phyloP scores from a whole-genome alignment of 2,797 vertebrate genomes.

The Hybognathus amarus region DNA sequence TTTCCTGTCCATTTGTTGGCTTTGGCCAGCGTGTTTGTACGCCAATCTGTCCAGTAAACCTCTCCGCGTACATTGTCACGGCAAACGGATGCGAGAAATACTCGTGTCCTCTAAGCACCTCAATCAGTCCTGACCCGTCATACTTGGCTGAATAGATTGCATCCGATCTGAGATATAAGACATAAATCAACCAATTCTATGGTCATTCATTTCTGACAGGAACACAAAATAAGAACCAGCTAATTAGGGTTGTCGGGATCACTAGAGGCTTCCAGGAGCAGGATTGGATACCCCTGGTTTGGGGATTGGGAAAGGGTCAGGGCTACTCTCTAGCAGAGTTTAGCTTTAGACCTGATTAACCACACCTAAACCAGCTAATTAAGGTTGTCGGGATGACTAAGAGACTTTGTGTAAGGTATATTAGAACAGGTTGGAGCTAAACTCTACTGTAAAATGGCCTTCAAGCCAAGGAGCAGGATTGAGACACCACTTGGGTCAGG shows the following conservation, averaged over 20 bases:
- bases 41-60: slow-evolving; percentile 97
- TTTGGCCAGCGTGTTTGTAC: slow-evolving; percentile 94
- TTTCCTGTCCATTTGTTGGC: slow-evolving; percentile 97
- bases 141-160: slow-evolving; percentile 96
- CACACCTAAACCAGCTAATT: not conserved
- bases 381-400: not conserved
- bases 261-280: not conserved
- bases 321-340: not conserved
- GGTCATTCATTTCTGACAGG: not conserved
- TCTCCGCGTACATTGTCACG: slow-evolving; percentile 93
- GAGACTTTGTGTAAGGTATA: not conserved
- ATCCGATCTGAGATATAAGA: slow-evolving; percentile 84
- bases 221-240: not conserved
- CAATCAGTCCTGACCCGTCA: slow-evolving; percentile 89
- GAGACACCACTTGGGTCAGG: not conserved
- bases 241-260: not conserved
- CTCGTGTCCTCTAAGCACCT: slow-evolving; percentile 93
- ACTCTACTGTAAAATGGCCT: not conserved
- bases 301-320: not conserved
- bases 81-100: slow-evolving; percentile 96
- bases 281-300: not conserved
- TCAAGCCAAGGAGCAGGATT: not conserved
- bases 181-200: not conserved
- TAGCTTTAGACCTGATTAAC: not conserved
- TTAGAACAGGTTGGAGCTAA: not conserved